Evolutionary conservation across 2,888 invertebrate genomes (phyloP).

Genomic region (Ormyrus rosae): DNA sequence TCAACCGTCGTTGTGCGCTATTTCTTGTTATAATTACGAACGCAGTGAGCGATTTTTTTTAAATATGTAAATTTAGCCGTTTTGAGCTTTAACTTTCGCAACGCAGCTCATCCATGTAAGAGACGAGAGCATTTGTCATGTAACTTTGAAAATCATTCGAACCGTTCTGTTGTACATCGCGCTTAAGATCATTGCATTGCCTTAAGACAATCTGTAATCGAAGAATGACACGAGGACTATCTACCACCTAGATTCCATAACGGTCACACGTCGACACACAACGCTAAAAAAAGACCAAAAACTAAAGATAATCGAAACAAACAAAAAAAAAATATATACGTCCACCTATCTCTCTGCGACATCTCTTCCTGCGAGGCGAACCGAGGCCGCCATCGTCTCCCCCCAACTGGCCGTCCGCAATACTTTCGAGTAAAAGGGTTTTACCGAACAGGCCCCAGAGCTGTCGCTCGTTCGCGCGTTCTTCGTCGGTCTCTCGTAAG

Average conservation of each 20-base stretch:
- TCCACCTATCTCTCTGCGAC: conserved; percentile 39
- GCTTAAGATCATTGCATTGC: neutral
- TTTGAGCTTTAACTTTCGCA: no score
- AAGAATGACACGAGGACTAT: conserved; percentile 49
- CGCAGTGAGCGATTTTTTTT: no score
- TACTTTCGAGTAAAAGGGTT: conserved; percentile 37
- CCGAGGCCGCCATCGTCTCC: conserved; percentile 55
- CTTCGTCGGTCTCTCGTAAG: conserved; percentile 75
- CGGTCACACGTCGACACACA: conserved; percentile 36
- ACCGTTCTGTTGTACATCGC: conserved; percentile 2
- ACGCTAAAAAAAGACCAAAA: conserved; percentile 37
- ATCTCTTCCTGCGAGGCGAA: conserved; percentile 48
- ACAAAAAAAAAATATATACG: conserved; percentile 35
- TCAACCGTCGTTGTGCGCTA: conserved; percentile 15
- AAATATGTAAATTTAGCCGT: no score
- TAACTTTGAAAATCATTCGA: conserved; percentile 7
- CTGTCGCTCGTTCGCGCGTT: conserved; percentile 67
- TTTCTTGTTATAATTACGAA: conserved; percentile 6
- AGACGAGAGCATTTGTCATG: neutral
- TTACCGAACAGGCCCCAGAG: conserved; percentile 57
- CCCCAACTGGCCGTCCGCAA: conserved; percentile 43
- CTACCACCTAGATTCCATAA: conserved; percentile 35
- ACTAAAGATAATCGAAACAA: neutral
- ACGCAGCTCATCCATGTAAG: no score
- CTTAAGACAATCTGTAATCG: conserved; percentile 37